A percentile compares a stretch with the other conserved stretches of the same genome.
Conservation (phyloP, 2,888 invertebrate genomes). For the Elmis aenea region DNA sequence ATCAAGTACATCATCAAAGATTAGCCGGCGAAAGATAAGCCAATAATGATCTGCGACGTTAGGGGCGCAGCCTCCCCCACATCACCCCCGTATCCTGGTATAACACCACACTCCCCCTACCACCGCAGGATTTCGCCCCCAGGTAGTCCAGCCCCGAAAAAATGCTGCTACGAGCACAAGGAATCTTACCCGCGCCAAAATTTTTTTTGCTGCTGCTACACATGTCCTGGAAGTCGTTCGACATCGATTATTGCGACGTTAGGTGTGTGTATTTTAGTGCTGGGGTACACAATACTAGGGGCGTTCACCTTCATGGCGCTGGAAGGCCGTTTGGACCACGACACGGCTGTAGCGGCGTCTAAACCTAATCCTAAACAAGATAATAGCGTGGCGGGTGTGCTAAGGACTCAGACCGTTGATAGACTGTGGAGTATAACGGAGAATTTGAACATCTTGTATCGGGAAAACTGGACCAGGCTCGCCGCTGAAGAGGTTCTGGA, state of each 20-base stretch:
- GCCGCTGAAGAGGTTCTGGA: slow-evolving; percentile 83
- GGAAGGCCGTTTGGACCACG: slow-evolving; percentile 57
- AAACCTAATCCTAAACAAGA: slow-evolving; percentile 54
- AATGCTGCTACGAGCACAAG: slow-evolving; percentile 42
- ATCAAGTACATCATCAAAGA: too few relatives aligned
- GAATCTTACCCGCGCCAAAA: slow-evolving; percentile 19
- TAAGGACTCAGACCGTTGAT: slow-evolving; percentile 71
- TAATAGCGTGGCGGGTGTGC: slow-evolving; percentile 32
- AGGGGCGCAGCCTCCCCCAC: slow-evolving; percentile 29
- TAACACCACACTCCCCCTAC: slow-evolving; percentile 36
- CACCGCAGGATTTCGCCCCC: slow-evolving; percentile 39
- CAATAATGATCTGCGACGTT: slow-evolving; percentile 24
- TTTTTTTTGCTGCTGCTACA: slow-evolving; percentile 56
- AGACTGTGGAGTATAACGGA: slow-evolving; percentile 81
- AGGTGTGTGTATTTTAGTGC: slow-evolving; percentile 77
- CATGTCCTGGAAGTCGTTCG: slow-evolving; percentile 48
- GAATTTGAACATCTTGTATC: slow-evolving; percentile 82
- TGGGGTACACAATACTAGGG: slow-evolving; percentile 87
- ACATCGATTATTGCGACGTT: slow-evolving; percentile 72
- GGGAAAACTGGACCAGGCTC: slow-evolving; percentile 85
- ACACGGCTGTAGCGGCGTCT: slow-evolving; percentile 61
- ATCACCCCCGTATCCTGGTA: slow-evolving; percentile 37
- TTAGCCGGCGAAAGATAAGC: too few relatives aligned
- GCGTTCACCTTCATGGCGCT: slow-evolving; percentile 86
- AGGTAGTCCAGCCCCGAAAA: slow-evolving; percentile 41